Percentiles rank a stretch among this genome's conserved stretches.
phyloP scores from a whole-genome alignment of 2,888 invertebrate genomes.

The Agrilus cyanescens region DNA sequence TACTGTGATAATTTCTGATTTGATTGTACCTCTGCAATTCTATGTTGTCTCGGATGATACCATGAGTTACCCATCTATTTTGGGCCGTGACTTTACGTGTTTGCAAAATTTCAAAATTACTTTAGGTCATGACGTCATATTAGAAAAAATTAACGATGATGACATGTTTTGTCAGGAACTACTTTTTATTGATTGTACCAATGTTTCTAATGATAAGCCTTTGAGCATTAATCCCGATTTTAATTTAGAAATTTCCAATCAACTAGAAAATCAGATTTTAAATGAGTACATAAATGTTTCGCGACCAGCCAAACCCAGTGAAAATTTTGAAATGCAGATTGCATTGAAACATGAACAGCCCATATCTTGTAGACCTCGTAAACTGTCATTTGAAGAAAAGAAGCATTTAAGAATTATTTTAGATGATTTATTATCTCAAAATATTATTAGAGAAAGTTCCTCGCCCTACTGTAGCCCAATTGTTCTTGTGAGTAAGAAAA shows the following conservation, averaged over 20 bases:
- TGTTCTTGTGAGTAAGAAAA: constrained; percentile 18
- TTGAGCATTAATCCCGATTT: too few relatives aligned
- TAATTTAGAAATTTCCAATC: neutral
- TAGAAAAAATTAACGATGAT: too few relatives aligned
- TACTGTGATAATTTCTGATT: too few relatives aligned
- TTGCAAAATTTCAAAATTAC: neutral
- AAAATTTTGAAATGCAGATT: constrained; percentile 5
- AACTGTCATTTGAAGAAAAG: constrained; percentile 15
- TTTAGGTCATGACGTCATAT: neutral
- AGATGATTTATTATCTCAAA: constrained; percentile 11
- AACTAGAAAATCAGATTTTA: neutral
- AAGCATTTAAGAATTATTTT: constrained; percentile 11
- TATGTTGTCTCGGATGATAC: constrained; percentile 9
- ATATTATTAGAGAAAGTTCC: constrained; percentile 23
- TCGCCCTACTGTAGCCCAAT: constrained; percentile 18
- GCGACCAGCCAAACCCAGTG: neutral
- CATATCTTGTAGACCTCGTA: constrained; percentile 10
- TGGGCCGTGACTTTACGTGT: constrained; percentile 8
- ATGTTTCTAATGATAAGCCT: too few relatives aligned
- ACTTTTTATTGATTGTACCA: too few relatives aligned
- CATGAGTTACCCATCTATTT: constrained; percentile 5
- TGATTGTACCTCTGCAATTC: constrained; percentile 2
- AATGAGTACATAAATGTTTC: constrained; percentile 1
- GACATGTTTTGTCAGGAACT: too few relatives aligned
- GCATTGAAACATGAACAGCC: constrained; percentile 2